Evolutionary conservation across 92 coral and sea anemone genomes (phyloP).

Genomic region (Zoanthus sociatus): DNA sequence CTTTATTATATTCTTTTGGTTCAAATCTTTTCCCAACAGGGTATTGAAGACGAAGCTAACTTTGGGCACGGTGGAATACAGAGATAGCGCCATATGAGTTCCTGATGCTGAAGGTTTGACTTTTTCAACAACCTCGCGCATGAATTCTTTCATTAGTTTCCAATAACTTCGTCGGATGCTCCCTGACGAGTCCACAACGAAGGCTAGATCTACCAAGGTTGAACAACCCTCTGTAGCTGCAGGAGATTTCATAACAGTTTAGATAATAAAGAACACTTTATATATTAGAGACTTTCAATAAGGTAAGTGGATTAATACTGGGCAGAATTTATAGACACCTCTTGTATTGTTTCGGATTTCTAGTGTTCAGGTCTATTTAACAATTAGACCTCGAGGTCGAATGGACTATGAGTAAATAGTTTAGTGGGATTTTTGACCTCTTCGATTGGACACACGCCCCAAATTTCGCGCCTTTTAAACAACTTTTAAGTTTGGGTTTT

Average conservation of each 20-base stretch:
- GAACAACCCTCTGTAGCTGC: background rate
- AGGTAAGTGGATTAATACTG: too few relatives aligned
- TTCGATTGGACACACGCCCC: too few relatives aligned
- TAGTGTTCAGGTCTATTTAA: too few relatives aligned
- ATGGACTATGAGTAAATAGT: too few relatives aligned
- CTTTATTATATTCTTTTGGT: slow-evolving; percentile 6
- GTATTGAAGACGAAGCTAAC: slow-evolving; percentile 23
- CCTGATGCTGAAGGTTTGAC: slow-evolving; percentile 21
- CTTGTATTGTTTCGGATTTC: too few relatives aligned
- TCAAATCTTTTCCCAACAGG: slow-evolving; percentile 24
- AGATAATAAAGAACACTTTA: too few relatives aligned
- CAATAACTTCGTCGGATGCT: slow-evolving; percentile 38
- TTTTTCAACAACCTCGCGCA: slow-evolving; percentile 26
- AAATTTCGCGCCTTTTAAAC: too few relatives aligned
- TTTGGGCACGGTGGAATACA: slow-evolving; percentile 3
- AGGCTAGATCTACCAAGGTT: slow-evolving; percentile 18
- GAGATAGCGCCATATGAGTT: slow-evolving; percentile 29
- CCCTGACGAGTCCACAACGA: slow-evolving; percentile 39
- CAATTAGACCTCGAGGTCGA: too few relatives aligned
- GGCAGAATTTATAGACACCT: too few relatives aligned
- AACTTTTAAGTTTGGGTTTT: too few relatives aligned
- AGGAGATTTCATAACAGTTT: background rate
- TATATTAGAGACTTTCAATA: too few relatives aligned
- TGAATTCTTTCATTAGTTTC: slow-evolving; percentile 41
- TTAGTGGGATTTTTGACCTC: too few relatives aligned